Percentiles rank a stretch among this genome's conserved stretches.
Conservation (phyloP, 2,113 vertebrate species). For the Epinephelus cyanopodus region DNA sequence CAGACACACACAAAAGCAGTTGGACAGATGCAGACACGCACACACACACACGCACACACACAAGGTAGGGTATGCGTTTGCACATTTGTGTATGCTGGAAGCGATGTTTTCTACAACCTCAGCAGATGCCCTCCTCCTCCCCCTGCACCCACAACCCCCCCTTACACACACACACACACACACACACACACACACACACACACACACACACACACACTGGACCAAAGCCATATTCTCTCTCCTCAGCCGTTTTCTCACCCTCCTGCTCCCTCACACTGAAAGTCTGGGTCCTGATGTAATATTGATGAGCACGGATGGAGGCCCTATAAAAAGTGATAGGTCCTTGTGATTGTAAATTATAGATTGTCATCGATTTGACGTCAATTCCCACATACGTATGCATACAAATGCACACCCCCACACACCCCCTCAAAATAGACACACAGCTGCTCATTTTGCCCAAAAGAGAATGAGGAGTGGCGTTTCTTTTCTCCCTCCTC, state of each 20-base stretch:
- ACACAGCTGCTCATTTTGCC: slow-evolving; percentile 20
- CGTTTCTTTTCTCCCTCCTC: slow-evolving; percentile 16
- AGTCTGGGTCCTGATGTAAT: slow-evolving; percentile 93
- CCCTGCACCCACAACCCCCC: slow-evolving; percentile 15
- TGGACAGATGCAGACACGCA: neutral
- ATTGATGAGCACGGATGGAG: slow-evolving; percentile 96
- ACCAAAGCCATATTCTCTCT: slow-evolving; percentile 70
- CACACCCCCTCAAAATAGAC: slow-evolving; percentile 41
- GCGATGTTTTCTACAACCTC: slow-evolving; percentile 82
- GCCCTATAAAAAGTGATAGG: slow-evolving; percentile 96
- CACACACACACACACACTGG: slow-evolving; percentile 51
- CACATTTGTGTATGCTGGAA: slow-evolving; percentile 82
- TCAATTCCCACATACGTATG: slow-evolving; percentile 72
- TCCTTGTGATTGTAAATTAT: slow-evolving; percentile 97
- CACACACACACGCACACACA: slow-evolving; percentile 20
- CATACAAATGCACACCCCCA: slow-evolving; percentile 40
- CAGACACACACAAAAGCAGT: slow-evolving; percentile 7
- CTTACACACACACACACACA: slow-evolving; percentile 15
- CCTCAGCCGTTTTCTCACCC: slow-evolving; percentile 67
- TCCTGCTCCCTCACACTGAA: slow-evolving; percentile 63
- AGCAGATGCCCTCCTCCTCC: slow-evolving; percentile 75
- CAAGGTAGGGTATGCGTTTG: slow-evolving; percentile 72
- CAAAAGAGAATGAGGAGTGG: slow-evolving; percentile 9
- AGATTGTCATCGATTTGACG: slow-evolving; percentile 93
- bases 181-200: slow-evolving; percentile 42